Base-by-base conservation (phyloP, 2,113 vertebrate species). In the Grammomys surdaster region DNA sequence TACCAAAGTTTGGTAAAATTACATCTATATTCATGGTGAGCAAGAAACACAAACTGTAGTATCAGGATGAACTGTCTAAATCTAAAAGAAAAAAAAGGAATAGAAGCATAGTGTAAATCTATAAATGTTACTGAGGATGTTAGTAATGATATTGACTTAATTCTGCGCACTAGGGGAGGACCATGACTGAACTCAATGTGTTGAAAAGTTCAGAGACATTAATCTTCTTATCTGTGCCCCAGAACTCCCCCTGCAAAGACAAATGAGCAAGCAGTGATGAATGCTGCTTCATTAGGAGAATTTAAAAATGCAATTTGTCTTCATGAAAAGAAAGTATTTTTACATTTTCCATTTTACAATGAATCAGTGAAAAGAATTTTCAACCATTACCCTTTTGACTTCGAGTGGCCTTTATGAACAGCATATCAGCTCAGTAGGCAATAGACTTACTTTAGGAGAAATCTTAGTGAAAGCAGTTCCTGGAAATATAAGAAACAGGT, bases 261-360 rank as follows among this genome's bases (percentile, higher is more conserved):
- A 98, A 97, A 98, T 98, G 98, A 98, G 98, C 94, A 96, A 97
- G 97, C 80, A 93, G 97, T 98, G 98, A 98, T 98, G 97, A 98
- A 98, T 98, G 96, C 93, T 96, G 96, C 97, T 98, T 99, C 98
- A 98, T 99, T 98, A 99, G 88, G 77, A 98, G 98, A 98, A 98
- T 98, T 98, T 98, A 97, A 98, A 99, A 98, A 98, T 97, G 97
- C 78, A 98, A 98, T 98, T 98, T 98, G 96, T 98, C 98, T 98
- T 98, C 97, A 98, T 98, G 98, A 98, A 98, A 98, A 98, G 76
- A 31, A 98, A 95, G 95, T 97, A 96, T 98, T 98, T 98, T 95
- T 94, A 98, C 96, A 98, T 98, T 98, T 98, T 96, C 97, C 97
- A 95, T 96, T 98, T 98, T 98, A 95, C 98, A 63, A 58, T 97